Base-by-base conservation (phyloP, 1,140 invertebrate species). In the Octopus sinensis region DNA sequence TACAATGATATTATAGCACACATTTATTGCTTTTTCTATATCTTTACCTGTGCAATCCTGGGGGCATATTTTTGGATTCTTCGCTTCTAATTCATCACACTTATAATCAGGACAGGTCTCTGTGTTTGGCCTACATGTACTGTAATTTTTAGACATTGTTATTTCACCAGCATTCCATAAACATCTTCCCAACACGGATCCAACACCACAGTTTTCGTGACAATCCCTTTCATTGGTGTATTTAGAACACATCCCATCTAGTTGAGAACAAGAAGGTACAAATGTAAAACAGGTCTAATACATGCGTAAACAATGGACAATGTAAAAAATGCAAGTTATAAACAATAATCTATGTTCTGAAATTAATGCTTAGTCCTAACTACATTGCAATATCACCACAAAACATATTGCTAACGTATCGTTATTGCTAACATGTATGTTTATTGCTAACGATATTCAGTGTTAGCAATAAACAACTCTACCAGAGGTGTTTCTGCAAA, bases 71-170 rank as follows among this genome's bases (percentile, higher is more conserved):
- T 89, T 86, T 2, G 83, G 84, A 84, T 92, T 88, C 5, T 93
- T 85, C n/a, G 90, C 82, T 85, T 95, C 95, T 75, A 95, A 86
- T 6, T 94, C 92, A 88, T 95, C 94, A 86, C 95, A 95, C 30
- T 90, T 85, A 68, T 91, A 90, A 88, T 95, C 93, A 0, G 94
- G 94, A 88, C 95, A 95, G 73, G 92, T 92, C 9, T 83, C 84
- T 0, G 92, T 83, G 85, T 94, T 91, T 0, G 94, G 92, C 0
- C 93, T 92, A 86, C 95, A 95, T 0, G 94, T 94, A 6, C 91
- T 90, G 83, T 94, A 94, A n/a, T 82, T 79, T 23, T n/a, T 73
- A 12, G 84, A 75, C 54, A 80, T 80, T 51, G 17, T 13, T 4
- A 17, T 53, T n/a, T 81, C 68, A 4, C 82, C 81, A 12, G n/a